Evolutionary conservation across 2,113 vertebrate genomes (phyloP).

Genomic region (Cervus canadensis): DNA sequence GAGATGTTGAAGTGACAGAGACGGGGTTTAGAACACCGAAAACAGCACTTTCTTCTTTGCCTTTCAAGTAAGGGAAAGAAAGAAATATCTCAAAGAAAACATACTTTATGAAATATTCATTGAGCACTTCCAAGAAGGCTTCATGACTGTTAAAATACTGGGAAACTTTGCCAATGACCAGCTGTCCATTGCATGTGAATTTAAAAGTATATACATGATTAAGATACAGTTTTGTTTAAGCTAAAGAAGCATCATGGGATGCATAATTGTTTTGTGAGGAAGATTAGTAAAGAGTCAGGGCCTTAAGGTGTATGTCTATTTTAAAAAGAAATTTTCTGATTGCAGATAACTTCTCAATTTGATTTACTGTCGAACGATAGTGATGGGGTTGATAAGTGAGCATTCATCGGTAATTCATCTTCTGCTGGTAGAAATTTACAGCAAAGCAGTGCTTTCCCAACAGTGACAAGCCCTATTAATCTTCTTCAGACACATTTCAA

Average conservation of each 20-base stretch:
- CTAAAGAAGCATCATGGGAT: conserved; percentile 19
- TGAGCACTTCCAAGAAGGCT: background rate
- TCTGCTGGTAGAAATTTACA: conserved; percentile 89
- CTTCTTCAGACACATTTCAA: conserved; percentile 92
- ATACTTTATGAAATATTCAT: conserved; percentile 19
- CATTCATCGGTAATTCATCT: conserved; percentile 92
- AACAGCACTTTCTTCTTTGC: background rate
- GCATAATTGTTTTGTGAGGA: conserved; percentile 70
- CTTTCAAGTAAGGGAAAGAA: background rate
- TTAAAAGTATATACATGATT: conserved; percentile 62
- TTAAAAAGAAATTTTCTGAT: conserved; percentile 87
- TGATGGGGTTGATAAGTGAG: conserved; percentile 89
- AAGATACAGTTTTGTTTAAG: conserved; percentile 24
- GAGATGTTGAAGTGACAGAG: background rate
- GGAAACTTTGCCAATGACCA: conserved; percentile 40
- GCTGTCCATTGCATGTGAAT: conserved; percentile 35
- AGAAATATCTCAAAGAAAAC: background rate
- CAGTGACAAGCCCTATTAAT: conserved; percentile 93
- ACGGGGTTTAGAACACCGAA: background rate
- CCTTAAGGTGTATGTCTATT: conserved; percentile 82
- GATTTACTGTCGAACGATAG: conserved; percentile 89
- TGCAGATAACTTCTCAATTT: conserved; percentile 89
- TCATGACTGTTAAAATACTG: background rate
- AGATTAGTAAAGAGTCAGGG: conserved; percentile 77
- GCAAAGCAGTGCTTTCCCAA: conserved; percentile 88